Evolutionary conservation across 2,888 invertebrate genomes (phyloP).

Genomic region (Euphydryas editha): DNA sequence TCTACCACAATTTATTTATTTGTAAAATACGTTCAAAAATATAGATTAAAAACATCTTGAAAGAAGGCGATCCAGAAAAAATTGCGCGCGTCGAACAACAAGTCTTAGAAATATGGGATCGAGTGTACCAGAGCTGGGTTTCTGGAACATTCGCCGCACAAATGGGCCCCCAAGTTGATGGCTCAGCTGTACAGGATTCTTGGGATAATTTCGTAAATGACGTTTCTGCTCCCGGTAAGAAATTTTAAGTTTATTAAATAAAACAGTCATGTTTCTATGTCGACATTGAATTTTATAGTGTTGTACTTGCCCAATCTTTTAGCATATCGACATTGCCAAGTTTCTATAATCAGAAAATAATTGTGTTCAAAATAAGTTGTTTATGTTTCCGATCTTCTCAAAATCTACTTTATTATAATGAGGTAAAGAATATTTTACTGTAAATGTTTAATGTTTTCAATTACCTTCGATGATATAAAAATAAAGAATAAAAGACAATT

Average conservation of each 20-base stretch:
- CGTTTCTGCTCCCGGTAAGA: conserved; percentile 88
- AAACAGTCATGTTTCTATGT: background rate
- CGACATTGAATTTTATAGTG: too few species aligned
- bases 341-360: too few species aligned
- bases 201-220: conserved; percentile 89
- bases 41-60: conserved; percentile 90
- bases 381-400: too few species aligned
- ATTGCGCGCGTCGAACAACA: conserved; percentile 93
- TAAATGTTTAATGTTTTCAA: too few species aligned
- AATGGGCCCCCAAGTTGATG: conserved; percentile 89
- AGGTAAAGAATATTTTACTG: too few species aligned
- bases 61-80: conserved; percentile 91
- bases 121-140: conserved; percentile 96
- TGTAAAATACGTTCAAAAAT: background rate
- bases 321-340: too few species aligned
- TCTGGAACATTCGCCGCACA: conserved; percentile 84
- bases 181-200: conserved; percentile 87
- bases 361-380: too few species aligned
- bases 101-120: conserved; percentile 96
- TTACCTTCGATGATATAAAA: too few species aligned
- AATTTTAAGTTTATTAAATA: background rate
- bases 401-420: too few species aligned
- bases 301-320: too few species aligned
- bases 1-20: background rate
- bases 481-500: too few species aligned